Evolutionary conservation across 2,113 vertebrate species (phyloP), one percentile per base, ranked within the genome.

Genomic region (Brienomyrus brachyistius): DNA sequence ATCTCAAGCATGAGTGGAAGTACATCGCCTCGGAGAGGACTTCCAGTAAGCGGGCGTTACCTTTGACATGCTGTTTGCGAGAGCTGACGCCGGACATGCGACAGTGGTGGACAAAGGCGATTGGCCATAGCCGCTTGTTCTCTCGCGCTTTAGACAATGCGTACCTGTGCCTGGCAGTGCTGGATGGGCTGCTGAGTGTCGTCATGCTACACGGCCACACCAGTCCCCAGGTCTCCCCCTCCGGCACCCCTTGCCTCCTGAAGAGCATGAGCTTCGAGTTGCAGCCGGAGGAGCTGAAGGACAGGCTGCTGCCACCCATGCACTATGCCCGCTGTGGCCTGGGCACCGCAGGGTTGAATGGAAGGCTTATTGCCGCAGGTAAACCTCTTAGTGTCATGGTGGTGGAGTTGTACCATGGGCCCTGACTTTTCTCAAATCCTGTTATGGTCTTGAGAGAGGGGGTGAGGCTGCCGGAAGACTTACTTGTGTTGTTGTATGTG

Each of bases 11-110:
- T 89, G 98, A 99, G 92, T 99, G 98, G 98, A 99, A 99, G 96
- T 99, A 98, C 94, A 96, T 99, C 93, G 98, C 98, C 92, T 99
- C 98, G 10, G 98, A 99, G 95, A 99, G 98, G 95, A 99, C 98
- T 54, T 96, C 97, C 94, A 98, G 98, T 99, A 96, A 97, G 98
- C 96, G 27, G 47, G 13, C 21, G 0, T 17, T 27, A 40, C 19
- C 54, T 9, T 15, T 62, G 17, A 43, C 74, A 1, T 2, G 70
- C 23, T 17, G 10, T 86, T 86, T 19, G 4, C 13, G 21, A 47
- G 31, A 5, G 9, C 59, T 70, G 21, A 47, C 23, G 35, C 5
- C 6, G 74, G 17, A 40, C 66, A 10, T 10, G 13, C 1, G 66
- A 15, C 1, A 35, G 66, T 35, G 27, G 11, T 74, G 27, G n/a